These are phyloP conservation scores for Diloba caeruleocephala DNA, from an alignment of 2,888 invertebrate genomes.

Conservation along the genomic window DNA sequence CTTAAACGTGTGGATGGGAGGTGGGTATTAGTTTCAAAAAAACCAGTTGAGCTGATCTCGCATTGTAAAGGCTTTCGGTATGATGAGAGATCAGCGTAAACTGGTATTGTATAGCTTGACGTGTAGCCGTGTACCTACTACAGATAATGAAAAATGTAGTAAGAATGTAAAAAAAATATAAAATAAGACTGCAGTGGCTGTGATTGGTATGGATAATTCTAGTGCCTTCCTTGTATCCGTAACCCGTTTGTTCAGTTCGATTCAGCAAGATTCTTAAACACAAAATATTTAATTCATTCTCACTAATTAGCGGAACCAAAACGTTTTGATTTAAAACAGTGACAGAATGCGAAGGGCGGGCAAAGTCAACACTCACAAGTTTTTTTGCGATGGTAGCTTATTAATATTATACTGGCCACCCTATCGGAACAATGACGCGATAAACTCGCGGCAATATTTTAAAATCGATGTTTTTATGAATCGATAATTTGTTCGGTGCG, in stretches of 20 bases:
- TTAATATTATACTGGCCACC: conserved; percentile 69
- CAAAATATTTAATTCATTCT: conserved; percentile 42
- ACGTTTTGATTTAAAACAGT: conserved; percentile 40
- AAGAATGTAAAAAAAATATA: too few relatives aligned
- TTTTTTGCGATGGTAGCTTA: conserved; percentile 50
- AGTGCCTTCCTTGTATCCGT: not conserved
- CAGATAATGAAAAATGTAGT: too few relatives aligned
- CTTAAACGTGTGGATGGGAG: too few relatives aligned
- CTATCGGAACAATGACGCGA: conserved; percentile 83
- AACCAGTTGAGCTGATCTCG: too few relatives aligned
- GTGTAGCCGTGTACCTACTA: too few relatives aligned
- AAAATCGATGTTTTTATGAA: conserved; percentile 89
- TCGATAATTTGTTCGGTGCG: conserved; percentile 88
- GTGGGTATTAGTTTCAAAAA: too few relatives aligned
- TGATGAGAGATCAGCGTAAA: too few relatives aligned
- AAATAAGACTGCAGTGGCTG: too few relatives aligned
- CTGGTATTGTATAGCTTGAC: too few relatives aligned
- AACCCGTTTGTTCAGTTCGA: conserved; percentile 10
- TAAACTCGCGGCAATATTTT: conserved; percentile 83
- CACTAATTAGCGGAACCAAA: conserved; percentile 36
- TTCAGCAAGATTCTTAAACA: conserved; percentile 20
- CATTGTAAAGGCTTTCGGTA: too few relatives aligned
- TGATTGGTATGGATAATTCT: conserved; percentile 16
- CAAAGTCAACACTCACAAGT: conserved; percentile 47
- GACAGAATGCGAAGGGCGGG: conserved; percentile 43